phyloP scores from a whole-genome alignment of 2,888 invertebrate genomes.

The Caprella mutica region DNA sequence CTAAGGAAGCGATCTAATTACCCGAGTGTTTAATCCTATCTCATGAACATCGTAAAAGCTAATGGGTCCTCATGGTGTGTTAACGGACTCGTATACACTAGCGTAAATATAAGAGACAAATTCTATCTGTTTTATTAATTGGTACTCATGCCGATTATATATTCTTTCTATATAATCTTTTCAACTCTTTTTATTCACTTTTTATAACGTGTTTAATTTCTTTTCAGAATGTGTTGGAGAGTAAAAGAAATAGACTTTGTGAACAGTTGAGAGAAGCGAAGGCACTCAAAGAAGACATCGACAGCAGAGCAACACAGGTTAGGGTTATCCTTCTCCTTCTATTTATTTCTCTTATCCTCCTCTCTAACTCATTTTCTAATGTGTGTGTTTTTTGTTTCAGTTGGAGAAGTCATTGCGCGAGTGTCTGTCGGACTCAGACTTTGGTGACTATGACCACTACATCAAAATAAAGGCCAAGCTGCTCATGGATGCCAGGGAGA shows the following conservation, averaged over 20 bases:
- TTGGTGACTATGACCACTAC: constrained; percentile 68
- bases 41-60: too few species aligned
- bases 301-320: constrained; percentile 47
- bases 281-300: constrained; percentile 65
- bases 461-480: constrained; percentile 76
- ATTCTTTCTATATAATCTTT: too few species aligned
- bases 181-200: too few species aligned
- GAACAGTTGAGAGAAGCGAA: constrained; percentile 73
- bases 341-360: background rate
- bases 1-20: too few species aligned
- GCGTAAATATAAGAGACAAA: too few species aligned
- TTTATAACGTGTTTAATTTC: background rate
- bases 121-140: too few species aligned
- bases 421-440: constrained; percentile 59
- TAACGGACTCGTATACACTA: too few species aligned
- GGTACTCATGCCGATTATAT: too few species aligned
- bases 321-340: background rate
- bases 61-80: too few species aligned
- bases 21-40: too few species aligned
- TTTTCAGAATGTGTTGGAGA: constrained; percentile 50
- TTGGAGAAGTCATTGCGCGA: constrained; percentile 59
- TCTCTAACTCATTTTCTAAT: background rate
- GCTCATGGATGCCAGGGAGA: constrained; percentile 67
- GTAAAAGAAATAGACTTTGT: constrained; percentile 61
- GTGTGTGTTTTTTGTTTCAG: constrained; percentile 46